Conservation (phyloP, 2,888 invertebrate species). For the Xylophagus ater region DNA sequence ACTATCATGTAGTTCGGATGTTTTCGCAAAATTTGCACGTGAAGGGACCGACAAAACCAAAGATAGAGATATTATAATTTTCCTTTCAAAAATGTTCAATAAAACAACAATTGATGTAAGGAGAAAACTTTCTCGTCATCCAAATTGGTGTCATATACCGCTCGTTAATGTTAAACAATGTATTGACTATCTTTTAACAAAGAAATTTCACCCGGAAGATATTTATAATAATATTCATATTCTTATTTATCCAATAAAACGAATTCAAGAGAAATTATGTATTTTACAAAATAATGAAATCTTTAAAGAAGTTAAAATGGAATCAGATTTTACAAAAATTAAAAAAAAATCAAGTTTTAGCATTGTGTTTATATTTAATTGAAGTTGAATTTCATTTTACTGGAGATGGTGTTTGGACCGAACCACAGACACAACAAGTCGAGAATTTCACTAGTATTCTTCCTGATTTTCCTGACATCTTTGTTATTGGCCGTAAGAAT, state of each 20-base stretch:
- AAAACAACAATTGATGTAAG: constrained; percentile 28
- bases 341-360: constrained; percentile 47
- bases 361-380: constrained; percentile 57
- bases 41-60: constrained; percentile 46
- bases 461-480: constrained; percentile 37
- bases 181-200: constrained; percentile 43
- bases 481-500: too few relatives aligned
- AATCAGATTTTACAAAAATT: too few relatives aligned
- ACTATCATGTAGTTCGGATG: constrained; percentile 33
- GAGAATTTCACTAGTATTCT: constrained; percentile 33
- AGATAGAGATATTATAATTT: constrained; percentile 38
- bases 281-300: constrained; percentile 24
- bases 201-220: constrained; percentile 42
- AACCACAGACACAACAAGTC: constrained; percentile 29
- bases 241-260: constrained; percentile 51
- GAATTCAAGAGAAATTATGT: constrained; percentile 31
- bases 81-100: constrained; percentile 35
- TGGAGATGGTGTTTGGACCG: constrained; percentile 61
- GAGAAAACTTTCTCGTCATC: constrained; percentile 44
- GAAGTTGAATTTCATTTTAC: constrained; percentile 63
- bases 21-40: constrained; percentile 43
- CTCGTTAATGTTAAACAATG: constrained; percentile 48
- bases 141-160: constrained; percentile 53
- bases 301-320: too few relatives aligned
- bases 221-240: constrained; percentile 52